phyloP scores from a whole-genome alignment of 2,113 vertebrate species.

The Ornithorhynchus anatinus region DNA sequence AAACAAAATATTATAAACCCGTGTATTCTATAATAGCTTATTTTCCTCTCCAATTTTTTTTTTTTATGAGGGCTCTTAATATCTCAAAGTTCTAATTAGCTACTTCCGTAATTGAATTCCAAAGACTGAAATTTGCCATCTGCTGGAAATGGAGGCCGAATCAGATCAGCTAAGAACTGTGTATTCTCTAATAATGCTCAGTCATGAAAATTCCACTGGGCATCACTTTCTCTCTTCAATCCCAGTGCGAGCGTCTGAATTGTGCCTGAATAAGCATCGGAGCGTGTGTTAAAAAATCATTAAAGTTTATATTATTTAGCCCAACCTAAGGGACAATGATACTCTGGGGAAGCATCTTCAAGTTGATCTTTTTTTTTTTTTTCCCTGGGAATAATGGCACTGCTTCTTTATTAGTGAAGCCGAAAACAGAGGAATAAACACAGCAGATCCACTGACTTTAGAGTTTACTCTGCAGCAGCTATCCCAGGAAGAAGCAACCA shows the following conservation, averaged over 20 bases:
- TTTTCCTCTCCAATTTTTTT: constrained; percentile 9
- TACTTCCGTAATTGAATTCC: constrained; percentile 45
- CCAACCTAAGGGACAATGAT: not conserved
- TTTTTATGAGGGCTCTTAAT: constrained; percentile 3
- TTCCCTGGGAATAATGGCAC: no score
- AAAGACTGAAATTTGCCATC: constrained; percentile 56
- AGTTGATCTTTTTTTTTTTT: constrained; percentile 3
- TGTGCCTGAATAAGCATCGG: not conserved
- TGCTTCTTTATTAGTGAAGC: constrained; percentile 15
- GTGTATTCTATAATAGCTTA: not conserved
- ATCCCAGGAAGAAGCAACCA: not conserved
- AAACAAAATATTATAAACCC: not conserved
- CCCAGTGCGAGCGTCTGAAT: constrained; percentile 10
- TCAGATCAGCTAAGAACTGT: constrained; percentile 17
- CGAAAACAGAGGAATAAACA: not conserved
- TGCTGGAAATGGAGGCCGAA: constrained; percentile 47
- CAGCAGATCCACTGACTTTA: not conserved
- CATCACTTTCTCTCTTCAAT: constrained; percentile 18
- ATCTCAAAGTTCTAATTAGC: constrained; percentile 41
- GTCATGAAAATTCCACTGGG: constrained; percentile 22
- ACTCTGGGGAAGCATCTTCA: not conserved
- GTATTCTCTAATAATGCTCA: constrained; percentile 28
- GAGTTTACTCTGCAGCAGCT: not conserved
- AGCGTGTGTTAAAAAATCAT: constrained; percentile 39
- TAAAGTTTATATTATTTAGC: constrained; percentile 33